Conservation (phyloP, 2,113 vertebrate genomes). For the Callospermophilus lateralis region DNA sequence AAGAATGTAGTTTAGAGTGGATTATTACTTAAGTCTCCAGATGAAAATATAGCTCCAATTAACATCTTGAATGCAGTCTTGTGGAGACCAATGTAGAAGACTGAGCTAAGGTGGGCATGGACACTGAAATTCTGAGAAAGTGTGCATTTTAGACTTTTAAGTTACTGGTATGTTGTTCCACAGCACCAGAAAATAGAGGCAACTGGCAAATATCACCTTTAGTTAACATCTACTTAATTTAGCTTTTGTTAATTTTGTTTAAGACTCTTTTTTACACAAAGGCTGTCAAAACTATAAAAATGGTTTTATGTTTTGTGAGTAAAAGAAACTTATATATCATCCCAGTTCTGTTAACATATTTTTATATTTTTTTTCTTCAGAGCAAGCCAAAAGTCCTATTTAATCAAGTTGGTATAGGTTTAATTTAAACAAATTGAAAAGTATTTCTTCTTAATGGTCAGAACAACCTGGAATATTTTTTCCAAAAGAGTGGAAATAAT, state of each 20-base stretch:
- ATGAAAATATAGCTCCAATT: background rate
- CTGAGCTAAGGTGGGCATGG: background rate
- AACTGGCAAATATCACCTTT: background rate
- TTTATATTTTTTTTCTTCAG: background rate
- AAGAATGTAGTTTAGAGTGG: background rate
- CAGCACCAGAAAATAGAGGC: background rate
- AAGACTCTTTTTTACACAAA: background rate
- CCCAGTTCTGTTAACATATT: background rate
- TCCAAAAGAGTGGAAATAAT: background rate
- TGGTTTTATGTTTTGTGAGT: background rate
- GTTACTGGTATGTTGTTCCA: background rate
- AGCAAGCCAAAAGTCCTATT: background rate
- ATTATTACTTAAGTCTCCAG: background rate
- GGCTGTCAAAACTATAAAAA: background rate
- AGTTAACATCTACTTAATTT: background rate
- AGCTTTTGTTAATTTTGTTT: background rate
- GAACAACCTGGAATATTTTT: background rate
- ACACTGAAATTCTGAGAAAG: background rate
- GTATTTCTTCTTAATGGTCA: background rate
- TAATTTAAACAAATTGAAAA: conserved; percentile 55
- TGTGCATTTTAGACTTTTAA: background rate
- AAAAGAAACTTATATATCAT: background rate
- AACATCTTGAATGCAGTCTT: background rate
- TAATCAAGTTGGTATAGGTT: background rate
- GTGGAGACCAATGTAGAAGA: background rate